Conservation (phyloP, 2,113 vertebrate genomes). For the Aviceda subcristata region DNA sequence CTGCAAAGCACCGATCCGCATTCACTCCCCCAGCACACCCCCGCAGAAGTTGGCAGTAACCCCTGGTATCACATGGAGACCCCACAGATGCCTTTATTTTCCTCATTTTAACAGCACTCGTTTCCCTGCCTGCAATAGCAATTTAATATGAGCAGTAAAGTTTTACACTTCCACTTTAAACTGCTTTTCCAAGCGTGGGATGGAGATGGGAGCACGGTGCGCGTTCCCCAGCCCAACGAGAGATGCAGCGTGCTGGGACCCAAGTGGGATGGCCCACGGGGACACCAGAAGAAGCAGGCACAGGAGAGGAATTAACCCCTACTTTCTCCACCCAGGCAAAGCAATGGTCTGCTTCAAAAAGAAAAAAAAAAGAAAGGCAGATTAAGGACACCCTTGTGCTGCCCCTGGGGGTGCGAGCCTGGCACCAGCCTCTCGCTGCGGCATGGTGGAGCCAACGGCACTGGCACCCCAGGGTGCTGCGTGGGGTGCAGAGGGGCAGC, state of each 20-base stretch:
- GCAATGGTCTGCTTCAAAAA: not conserved
- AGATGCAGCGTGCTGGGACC: not conserved
- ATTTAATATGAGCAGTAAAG: not conserved
- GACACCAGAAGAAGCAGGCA: not conserved
- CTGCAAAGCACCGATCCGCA: not conserved
- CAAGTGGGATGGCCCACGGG: not conserved
- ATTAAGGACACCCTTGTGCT: not conserved
- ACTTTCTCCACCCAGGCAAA: not conserved
- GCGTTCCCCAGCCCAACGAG: accelerated
- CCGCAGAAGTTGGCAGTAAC: not conserved
- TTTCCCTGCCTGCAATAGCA: not conserved
- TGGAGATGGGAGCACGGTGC: not conserved
- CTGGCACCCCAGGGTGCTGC: not conserved
- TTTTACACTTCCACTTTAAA: not conserved
- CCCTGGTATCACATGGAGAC: not conserved
- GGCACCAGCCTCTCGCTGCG: not conserved
- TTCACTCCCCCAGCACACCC: not conserved
- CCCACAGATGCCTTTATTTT: not conserved
- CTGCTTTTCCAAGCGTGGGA: accelerated
- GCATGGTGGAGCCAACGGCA: accelerated
- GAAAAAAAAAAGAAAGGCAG: not conserved
- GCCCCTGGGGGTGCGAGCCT: not conserved
- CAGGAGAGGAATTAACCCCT: not conserved
- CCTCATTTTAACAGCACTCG: not conserved
- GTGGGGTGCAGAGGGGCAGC: not conserved